Evolutionary conservation across 2,113 vertebrate species (phyloP), one percentile per base, ranked within the genome.

Genomic region (Siphamia tubifer): DNA sequence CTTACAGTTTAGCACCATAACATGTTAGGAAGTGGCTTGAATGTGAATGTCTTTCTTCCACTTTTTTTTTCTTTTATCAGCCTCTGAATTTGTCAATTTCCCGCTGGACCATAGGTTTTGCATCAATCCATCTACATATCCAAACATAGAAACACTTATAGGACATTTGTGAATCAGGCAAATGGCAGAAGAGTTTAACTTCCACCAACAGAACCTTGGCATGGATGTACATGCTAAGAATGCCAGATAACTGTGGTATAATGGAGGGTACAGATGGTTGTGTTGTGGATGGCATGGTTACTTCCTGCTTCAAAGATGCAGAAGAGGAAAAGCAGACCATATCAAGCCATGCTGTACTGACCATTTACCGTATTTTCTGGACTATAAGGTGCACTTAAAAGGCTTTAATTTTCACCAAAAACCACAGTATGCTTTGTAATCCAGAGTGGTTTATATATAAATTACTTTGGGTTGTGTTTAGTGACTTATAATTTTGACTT

Each of bases 241-340:
- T n/a, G 25, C 19, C 27, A 19, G 34, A 30, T 57, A 20, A 57
- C 24, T 31, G 45, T 58, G 69, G 28, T 10, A 31, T 15, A 1
- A 42, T 21, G 3, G 39, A 60, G 51, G 61, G 56, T n/a, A 11
- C 34, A 15, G 7, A 10, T 49, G 0, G 30, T 64, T 47, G 43
- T 15, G 12, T 34, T 67, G 49, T 35, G 32, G 74, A 66, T 66
- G 60, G 27, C 34, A 48, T 74, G 57, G 43, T 71, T 73, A 55
- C 68, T 72, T 44, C 71, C 64, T 35, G 38, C 68, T 77, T 51
- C 24, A 51, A 62, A 51, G 58, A 74, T 58, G 68, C 64, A 56
- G 47, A 74, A 76, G 68, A 57, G 74, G 48, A 74, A 74, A 55
- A 65, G 38, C 38, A 23, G 45, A 68, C 60, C 36, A 56, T 45